These are phyloP conservation scores for Bubo bubo DNA, from an alignment of 2,113 vertebrate species.

Conservation along the genomic window DNA sequence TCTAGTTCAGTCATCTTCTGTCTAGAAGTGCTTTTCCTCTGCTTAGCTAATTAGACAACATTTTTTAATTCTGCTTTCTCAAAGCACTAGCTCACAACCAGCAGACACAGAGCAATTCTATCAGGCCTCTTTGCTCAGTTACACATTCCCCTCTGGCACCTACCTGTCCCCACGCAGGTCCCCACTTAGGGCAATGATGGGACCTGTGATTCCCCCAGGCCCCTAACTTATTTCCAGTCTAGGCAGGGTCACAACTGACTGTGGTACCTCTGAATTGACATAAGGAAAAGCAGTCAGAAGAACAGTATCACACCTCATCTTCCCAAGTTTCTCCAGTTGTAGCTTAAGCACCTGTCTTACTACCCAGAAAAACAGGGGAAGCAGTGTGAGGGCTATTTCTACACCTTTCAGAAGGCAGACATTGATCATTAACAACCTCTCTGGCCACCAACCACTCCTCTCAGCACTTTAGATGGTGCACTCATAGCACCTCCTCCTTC, in stretches of 20 bases:
- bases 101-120: not conserved
- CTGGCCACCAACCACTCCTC: not conserved
- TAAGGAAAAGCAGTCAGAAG: not conserved
- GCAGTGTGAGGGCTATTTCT: not conserved
- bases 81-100: not conserved
- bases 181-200: rapidly evolving
- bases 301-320: not conserved
- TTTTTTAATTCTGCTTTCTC: not conserved
- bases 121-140: not conserved
- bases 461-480: not conserved
- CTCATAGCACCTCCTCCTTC: not conserved
- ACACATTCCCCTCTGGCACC: not conserved
- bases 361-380: not conserved
- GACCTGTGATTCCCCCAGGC: not conserved
- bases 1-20: not conserved
- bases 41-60: not conserved
- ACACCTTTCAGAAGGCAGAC: not conserved
- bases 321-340: not conserved
- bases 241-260: not conserved
- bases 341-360: not conserved
- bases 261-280: not conserved
- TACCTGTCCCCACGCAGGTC: not conserved
- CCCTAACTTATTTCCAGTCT: not conserved
- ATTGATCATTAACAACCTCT: not conserved
- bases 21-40: not conserved